Conservation (phyloP, 23 tunicate species). For the Clavelina lepadiformis region DNA sequence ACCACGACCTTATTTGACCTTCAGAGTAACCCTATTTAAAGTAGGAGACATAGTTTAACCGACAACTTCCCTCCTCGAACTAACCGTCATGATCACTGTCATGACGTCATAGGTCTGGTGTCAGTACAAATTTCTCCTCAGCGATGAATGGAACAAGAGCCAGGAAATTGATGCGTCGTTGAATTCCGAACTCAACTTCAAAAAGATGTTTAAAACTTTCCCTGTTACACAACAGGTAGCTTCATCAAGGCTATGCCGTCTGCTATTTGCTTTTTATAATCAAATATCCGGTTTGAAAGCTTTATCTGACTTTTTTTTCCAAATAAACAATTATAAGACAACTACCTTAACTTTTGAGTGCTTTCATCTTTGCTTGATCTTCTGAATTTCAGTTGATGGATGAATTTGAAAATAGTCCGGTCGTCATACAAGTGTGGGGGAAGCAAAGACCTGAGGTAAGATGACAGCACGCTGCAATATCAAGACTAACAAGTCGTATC, state of each 20-base stretch:
- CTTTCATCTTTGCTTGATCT: no score
- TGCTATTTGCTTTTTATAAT: not conserved
- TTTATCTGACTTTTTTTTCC: no score
- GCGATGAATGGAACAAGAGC: slow-evolving; percentile 47
- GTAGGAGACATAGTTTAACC: no score
- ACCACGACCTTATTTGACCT: no score
- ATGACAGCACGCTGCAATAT: no score
- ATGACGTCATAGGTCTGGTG: slow-evolving; percentile 92
- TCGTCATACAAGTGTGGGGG: slow-evolving; percentile 60
- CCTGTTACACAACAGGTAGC: slow-evolving; percentile 59
- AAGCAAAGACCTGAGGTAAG: slow-evolving; percentile 49
- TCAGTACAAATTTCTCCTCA: slow-evolving; percentile 40
- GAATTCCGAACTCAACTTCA: slow-evolving; percentile 37
- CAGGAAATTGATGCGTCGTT: slow-evolving; percentile 13
- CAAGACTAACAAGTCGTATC: no score
- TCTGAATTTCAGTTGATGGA: slow-evolving; percentile 33
- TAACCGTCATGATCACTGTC: no score
- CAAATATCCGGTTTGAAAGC: not conserved
- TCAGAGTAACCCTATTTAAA: no score
- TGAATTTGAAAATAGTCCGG: slow-evolving; percentile 38
- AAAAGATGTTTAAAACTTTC: slow-evolving; percentile 42
- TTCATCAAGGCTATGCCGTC: not conserved
- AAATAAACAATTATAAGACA: no score
- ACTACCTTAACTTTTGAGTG: no score
- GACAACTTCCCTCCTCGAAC: no score